These are phyloP conservation scores for Hetaerina americana DNA, from an alignment of 1,140 invertebrate species.

Conservation along the genomic window DNA sequence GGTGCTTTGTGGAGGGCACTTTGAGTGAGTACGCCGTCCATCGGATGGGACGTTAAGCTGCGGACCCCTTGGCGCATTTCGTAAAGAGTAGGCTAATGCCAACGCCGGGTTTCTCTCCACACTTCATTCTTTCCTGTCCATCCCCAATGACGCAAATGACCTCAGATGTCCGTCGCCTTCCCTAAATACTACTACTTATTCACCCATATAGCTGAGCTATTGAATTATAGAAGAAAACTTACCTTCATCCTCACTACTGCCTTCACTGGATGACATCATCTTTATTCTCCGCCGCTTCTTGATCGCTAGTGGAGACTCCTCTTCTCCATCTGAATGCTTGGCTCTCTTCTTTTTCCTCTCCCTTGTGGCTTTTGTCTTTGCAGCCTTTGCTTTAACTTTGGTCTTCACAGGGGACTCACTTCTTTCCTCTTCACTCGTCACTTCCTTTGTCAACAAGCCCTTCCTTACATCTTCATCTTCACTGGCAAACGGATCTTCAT, in stretches of 20 bases:
- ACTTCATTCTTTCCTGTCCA: too few species aligned
- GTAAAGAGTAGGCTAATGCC: too few species aligned
- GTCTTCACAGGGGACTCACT: not conserved
- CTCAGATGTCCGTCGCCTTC: too few species aligned
- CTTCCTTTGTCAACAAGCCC: not conserved
- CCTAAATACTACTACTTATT: too few species aligned
- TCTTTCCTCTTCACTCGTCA: not conserved
- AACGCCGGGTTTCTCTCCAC: too few species aligned
- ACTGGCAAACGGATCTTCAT: not conserved
- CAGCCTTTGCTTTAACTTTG: too few species aligned
- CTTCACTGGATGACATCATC: not conserved
- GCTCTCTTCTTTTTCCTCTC: not conserved
- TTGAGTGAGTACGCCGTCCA: too few species aligned
- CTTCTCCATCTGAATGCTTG: not conserved
- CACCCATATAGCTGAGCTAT: not conserved
- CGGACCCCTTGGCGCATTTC: too few species aligned
- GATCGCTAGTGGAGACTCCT: not conserved
- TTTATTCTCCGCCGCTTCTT: not conserved
- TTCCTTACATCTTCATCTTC: not conserved
- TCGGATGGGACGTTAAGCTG: too few species aligned
- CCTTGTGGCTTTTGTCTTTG: not conserved
- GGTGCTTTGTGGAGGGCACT: too few species aligned
- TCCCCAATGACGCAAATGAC: too few species aligned
- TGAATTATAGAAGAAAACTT: not conserved
- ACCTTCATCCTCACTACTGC: not conserved